Percentiles rank a stretch among this genome's conserved stretches.
Conservation (phyloP, 2,113 vertebrate species). For the Eptesicus fuscus region DNA sequence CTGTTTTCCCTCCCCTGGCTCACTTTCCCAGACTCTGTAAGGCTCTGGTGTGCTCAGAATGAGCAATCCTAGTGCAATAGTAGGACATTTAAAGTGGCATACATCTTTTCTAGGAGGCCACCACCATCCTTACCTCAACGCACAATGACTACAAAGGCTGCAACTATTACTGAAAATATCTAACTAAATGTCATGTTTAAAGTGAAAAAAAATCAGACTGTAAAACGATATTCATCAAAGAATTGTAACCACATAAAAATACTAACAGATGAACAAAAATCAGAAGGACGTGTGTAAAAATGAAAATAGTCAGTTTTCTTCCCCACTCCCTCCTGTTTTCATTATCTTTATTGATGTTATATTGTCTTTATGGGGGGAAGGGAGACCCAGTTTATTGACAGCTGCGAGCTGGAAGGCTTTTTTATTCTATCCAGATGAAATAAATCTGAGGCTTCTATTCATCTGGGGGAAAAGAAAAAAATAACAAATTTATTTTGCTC, state of each 20-base stretch:
- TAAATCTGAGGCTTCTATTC: conserved; percentile 64
- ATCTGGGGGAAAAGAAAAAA: conserved; percentile 50
- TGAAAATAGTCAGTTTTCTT: conserved; percentile 14
- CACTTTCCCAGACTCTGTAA: neutral
- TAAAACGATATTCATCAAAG: conserved; percentile 35
- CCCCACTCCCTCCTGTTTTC: neutral
- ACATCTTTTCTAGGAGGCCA: neutral
- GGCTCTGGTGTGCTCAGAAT: neutral
- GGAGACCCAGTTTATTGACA: conserved; percentile 43
- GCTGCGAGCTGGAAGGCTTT: conserved; percentile 57
- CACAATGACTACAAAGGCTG: neutral
- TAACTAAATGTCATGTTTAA: neutral
- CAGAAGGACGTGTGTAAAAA: conserved; percentile 17
- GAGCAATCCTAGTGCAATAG: neutral
- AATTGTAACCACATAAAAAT: conserved; percentile 4
- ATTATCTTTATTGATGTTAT: conserved; percentile 34
- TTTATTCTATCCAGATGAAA: conserved; percentile 63
- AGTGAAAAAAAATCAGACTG: neutral
- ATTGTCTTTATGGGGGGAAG: conserved; percentile 5
- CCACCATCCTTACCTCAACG: neutral
- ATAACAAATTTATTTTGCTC: conserved; percentile 67
- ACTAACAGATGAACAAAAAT: conserved; percentile 47
- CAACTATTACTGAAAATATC: neutral
- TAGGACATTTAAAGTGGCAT: neutral
- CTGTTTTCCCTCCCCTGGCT: neutral